Evolutionary conservation across 2,888 invertebrate species (phyloP).

Genomic region (Macaria liturata): DNA sequence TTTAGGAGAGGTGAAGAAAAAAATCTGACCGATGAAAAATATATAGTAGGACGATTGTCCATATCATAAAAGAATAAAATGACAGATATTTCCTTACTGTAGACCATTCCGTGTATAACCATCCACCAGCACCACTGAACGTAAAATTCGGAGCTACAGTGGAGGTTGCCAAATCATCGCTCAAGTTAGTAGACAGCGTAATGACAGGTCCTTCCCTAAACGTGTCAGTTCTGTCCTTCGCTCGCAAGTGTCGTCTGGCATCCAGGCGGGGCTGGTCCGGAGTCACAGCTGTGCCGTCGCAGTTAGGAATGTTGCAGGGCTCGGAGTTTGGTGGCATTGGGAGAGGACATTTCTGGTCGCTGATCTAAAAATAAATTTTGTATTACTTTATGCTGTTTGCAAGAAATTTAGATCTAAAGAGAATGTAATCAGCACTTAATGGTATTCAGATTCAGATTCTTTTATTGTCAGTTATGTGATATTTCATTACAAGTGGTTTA

Average conservation of each 20-base stretch:
- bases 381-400: too few relatives aligned
- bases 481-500: too few relatives aligned
- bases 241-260: slow-evolving; percentile 67
- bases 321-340: slow-evolving; percentile 75
- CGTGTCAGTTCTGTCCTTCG: slow-evolving; percentile 63
- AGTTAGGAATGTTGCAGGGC: slow-evolving; percentile 70
- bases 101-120: slow-evolving; percentile 85
- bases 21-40: too few relatives aligned
- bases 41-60: too few relatives aligned
- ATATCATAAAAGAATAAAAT: too few relatives aligned
- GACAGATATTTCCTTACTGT: slow-evolving; percentile 74
- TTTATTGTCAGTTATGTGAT: too few relatives aligned
- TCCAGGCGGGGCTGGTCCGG: slow-evolving; percentile 61
- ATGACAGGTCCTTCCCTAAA: slow-evolving; percentile 72
- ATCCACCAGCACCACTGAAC: slow-evolving; percentile 72
- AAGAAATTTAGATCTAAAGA: too few relatives aligned
- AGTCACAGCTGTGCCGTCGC: slow-evolving; percentile 61
- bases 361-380: slow-evolving; percentile 62
- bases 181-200: slow-evolving; percentile 59
- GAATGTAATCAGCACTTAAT: too few relatives aligned
- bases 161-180: slow-evolving; percentile 56
- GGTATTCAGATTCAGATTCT: too few relatives aligned
- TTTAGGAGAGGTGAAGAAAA: too few relatives aligned
- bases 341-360: slow-evolving; percentile 74
- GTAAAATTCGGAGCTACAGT: slow-evolving; percentile 58